Evolutionary conservation across 2,888 invertebrate species (phyloP).

Genomic region (Drosophila vallismaia): DNA sequence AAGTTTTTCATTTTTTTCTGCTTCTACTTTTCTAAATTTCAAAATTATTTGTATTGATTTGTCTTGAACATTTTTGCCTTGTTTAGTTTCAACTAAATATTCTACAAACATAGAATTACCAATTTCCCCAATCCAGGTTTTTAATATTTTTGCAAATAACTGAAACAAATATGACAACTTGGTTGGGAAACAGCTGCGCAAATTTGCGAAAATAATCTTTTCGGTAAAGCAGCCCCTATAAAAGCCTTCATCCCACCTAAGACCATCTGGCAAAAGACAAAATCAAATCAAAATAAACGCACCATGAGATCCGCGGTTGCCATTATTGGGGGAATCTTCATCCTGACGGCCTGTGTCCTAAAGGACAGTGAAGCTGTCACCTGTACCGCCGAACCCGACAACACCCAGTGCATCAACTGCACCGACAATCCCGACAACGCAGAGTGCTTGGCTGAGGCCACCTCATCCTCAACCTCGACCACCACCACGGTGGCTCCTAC

Average conservation of each 20-base stretch:
- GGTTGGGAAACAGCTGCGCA: slow-evolving; percentile 16
- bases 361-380: slow-evolving; percentile 19
- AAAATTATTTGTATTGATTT: not conserved
- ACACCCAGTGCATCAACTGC: slow-evolving; percentile 6
- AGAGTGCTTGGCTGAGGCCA: slow-evolving; percentile 28
- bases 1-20: not conserved
- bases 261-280: not conserved
- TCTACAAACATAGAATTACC: not conserved
- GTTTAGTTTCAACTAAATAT: too few relatives aligned
- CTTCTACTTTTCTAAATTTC: not conserved
- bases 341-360: slow-evolving; percentile 9
- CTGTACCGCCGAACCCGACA: slow-evolving; percentile 29
- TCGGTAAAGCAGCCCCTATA: slow-evolving; percentile 10
- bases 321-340: not conserved
- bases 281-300: not conserved
- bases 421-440: slow-evolving; percentile 3
- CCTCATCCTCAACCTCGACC: not conserved
- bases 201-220: slow-evolving; percentile 26
- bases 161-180: not conserved
- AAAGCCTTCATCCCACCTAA: slow-evolving; percentile 9
- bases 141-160: slow-evolving; percentile 9
- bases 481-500: slow-evolving; percentile 1
- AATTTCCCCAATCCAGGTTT: slow-evolving; percentile 6
- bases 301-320: slow-evolving; percentile 9
- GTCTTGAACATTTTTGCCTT: not conserved